Conservation (phyloP, 2,888 invertebrate species). For the Tribolium freemani region DNA sequence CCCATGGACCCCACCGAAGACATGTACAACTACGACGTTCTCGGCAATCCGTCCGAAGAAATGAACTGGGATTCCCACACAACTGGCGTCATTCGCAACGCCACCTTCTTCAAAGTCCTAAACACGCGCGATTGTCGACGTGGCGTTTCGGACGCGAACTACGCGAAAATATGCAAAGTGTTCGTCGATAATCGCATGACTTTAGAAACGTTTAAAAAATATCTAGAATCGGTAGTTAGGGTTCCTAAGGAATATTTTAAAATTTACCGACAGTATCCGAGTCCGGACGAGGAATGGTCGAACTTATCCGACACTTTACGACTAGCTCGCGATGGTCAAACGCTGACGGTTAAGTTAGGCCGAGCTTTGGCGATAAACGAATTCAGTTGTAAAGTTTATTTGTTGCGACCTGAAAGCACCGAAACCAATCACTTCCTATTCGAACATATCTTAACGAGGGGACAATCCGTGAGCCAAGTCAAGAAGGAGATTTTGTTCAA, state of each 20-base stretch:
- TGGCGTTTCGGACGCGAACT: constrained; percentile 51
- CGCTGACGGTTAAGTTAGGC: constrained; percentile 75
- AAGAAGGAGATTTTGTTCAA: constrained; percentile 77
- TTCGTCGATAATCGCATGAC: constrained; percentile 78
- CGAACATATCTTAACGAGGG: constrained; percentile 74
- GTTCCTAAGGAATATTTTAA: constrained; percentile 79
- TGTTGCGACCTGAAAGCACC: constrained; percentile 68
- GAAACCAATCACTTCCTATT: constrained; percentile 65
- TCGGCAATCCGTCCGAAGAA: constrained; percentile 57
- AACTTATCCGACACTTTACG: constrained; percentile 71
- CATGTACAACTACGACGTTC: constrained; percentile 58
- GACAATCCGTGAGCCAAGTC: constrained; percentile 75
- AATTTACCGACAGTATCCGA: constrained; percentile 68
- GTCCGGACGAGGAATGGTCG: constrained; percentile 69
- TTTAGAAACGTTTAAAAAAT: constrained; percentile 75
- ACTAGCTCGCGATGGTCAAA: constrained; percentile 72
- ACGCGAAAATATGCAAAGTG: constrained; percentile 70
- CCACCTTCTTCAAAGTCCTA: constrained; percentile 52
- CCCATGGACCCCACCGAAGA: constrained; percentile 63
- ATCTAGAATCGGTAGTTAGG: constrained; percentile 76
- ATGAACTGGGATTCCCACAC: constrained; percentile 64
- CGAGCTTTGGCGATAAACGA: constrained; percentile 77
- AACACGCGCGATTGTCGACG: constrained; percentile 46
- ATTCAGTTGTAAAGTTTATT: constrained; percentile 76
- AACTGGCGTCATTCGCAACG: neutral